phyloP scores from a whole-genome alignment of 2,797 vertebrate genomes.

The Chaenodraco wilsoni region DNA sequence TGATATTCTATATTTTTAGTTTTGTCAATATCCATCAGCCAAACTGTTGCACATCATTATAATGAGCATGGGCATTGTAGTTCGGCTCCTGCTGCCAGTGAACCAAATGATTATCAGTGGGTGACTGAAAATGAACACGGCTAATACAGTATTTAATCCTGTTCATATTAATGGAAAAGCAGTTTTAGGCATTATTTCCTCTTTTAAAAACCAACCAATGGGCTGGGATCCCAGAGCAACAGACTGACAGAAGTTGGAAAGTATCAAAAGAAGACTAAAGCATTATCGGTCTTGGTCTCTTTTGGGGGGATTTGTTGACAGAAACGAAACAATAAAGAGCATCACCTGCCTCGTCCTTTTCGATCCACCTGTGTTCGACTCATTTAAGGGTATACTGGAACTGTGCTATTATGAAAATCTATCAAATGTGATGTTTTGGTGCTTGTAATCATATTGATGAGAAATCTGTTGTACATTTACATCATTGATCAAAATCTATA shows the following conservation, averaged over 20 bases:
- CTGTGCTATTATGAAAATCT: conserved; percentile 17
- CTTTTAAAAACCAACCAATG: not conserved
- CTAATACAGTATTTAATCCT: not conserved
- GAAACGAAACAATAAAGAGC: conserved; percentile 13
- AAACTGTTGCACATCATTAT: conserved; percentile 2
- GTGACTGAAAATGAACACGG: not conserved
- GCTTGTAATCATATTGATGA: conserved; percentile 35
- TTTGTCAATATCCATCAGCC: not conserved
- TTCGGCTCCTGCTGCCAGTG: conserved; percentile 15
- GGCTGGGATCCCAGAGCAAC: not conserved
- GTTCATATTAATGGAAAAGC: not conserved
- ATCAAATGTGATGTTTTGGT: conserved; percentile 49
- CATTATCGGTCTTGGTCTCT: not conserved
- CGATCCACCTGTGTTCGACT: conserved; percentile 26
- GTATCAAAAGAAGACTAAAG: not conserved
- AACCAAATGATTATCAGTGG: not conserved
- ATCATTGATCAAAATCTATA: conserved; percentile 10
- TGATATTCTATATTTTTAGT: conserved; percentile 33
- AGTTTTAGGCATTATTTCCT: not conserved
- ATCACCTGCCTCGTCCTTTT: conserved; percentile 43
- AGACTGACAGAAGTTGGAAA: not conserved
- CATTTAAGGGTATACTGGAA: conserved; percentile 37
- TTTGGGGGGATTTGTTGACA: conserved; percentile 13
- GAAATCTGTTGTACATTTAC: conserved; percentile 38
- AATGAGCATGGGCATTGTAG: not conserved